phyloP scores from a whole-genome alignment of 2,888 invertebrate species.

The Sthenelais limicola region DNA sequence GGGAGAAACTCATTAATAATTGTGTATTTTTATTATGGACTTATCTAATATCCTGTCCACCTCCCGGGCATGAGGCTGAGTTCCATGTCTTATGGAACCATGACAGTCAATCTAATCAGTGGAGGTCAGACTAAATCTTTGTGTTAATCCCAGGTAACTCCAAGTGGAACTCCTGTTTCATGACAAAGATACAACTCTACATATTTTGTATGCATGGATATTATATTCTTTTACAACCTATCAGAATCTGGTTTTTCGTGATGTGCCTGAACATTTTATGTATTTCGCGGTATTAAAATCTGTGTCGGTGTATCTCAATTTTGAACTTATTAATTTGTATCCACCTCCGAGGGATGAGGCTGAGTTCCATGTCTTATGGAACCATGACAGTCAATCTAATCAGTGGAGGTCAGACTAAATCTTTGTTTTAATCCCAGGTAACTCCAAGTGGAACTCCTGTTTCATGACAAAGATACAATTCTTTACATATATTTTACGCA shows the following conservation, averaged over 20 bases:
- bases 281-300: no score
- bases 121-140: constrained; percentile 6
- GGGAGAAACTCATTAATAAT: no score
- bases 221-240: no score
- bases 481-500: no score
- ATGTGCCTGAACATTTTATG: no score
- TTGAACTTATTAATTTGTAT: no score
- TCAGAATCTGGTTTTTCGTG: no score
- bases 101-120: constrained; percentile 27
- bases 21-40: no score
- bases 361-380: neutral
- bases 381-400: constrained; percentile 24
- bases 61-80: constrained; percentile 32
- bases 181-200: constrained; percentile 24
- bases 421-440: constrained; percentile 29
- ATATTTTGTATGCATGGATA: no score
- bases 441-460: neutral
- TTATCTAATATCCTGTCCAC: neutral
- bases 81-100: neutral
- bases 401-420: constrained; percentile 15
- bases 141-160: constrained; percentile 19
- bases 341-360: constrained; percentile 22
- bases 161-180: neutral
- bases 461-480: constrained; percentile 25
- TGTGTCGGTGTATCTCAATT: no score